A percentile compares a stretch with the other conserved stretches of the same genome.
Conservation (phyloP, 2,113 vertebrate species). For the Eudorcas thomsonii region DNA sequence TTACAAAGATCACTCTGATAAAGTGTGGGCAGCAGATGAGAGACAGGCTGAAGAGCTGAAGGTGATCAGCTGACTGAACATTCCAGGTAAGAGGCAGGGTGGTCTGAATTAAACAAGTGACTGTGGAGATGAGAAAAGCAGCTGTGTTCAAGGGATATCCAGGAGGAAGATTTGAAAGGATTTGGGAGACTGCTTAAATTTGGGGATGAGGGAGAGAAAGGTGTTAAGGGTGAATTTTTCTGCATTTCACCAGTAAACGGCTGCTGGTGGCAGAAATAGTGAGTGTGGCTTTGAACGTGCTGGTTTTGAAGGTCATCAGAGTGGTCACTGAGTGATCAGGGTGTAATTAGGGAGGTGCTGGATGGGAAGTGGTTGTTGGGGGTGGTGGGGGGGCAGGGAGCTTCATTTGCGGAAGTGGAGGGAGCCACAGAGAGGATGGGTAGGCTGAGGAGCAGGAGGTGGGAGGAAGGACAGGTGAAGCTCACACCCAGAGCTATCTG, state of each 20-base stretch:
- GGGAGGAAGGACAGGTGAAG: not conserved
- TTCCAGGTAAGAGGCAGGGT: not conserved
- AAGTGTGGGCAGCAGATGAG: not conserved
- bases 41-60: not conserved
- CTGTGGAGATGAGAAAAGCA: not conserved
- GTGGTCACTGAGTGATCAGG: not conserved
- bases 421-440: not conserved
- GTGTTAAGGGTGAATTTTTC: not conserved
- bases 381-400: not conserved
- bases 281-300: not conserved
- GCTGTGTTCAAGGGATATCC: not conserved
- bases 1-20: not conserved
- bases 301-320: not conserved
- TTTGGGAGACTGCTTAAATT: slow-evolving; percentile 1
- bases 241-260: not conserved
- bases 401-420: not conserved
- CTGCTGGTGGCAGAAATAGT: not conserved
- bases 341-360: not conserved
- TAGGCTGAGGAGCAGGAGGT: not conserved
- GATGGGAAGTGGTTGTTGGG: not conserved
- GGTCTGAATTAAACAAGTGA: not conserved
- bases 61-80: not conserved
- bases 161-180: not conserved
- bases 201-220: not conserved
- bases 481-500: not conserved